These are phyloP conservation scores for Sinosuthora webbiana DNA, from an alignment of 2,113 vertebrate species.

Conservation along the genomic window DNA sequence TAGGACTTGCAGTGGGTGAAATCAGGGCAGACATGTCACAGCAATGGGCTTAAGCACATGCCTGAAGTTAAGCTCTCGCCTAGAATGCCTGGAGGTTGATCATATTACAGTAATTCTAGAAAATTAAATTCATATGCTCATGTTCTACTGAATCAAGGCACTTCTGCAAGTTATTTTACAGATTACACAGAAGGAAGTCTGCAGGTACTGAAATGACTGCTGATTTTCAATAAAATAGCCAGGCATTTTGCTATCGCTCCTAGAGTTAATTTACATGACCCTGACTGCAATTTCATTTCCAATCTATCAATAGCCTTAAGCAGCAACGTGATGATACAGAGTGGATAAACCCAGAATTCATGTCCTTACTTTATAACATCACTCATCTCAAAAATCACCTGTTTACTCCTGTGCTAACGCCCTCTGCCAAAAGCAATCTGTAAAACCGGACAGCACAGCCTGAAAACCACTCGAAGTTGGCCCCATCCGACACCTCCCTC, in stretches of 20 bases:
- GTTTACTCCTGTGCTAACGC: not conserved
- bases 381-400: not conserved
- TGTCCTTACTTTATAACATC: not conserved
- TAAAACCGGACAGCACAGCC: not conserved
- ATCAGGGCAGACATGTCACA: not conserved
- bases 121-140: not conserved
- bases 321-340: not conserved
- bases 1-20: not conserved
- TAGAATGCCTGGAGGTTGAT: not conserved
- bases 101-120: not conserved
- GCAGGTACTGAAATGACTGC: not conserved
- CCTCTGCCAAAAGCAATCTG: not conserved
- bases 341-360: not conserved
- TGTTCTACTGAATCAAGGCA: not conserved
- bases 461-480: not conserved
- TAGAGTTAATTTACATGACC: not conserved
- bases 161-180: not conserved
- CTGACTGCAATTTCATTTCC: not conserved
- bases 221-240: not conserved
- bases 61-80: not conserved
- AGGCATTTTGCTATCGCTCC: not conserved
- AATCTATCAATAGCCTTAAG: slow-evolving; percentile 9
- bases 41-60: not conserved
- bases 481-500: not conserved
- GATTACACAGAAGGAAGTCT: not conserved